A percentile compares a stretch with the other conserved stretches of the same genome.
These are phyloP conservation scores for Alviniconcha marisindica DNA, from an alignment of 1,140 invertebrate genomes.

Conservation along the genomic window DNA sequence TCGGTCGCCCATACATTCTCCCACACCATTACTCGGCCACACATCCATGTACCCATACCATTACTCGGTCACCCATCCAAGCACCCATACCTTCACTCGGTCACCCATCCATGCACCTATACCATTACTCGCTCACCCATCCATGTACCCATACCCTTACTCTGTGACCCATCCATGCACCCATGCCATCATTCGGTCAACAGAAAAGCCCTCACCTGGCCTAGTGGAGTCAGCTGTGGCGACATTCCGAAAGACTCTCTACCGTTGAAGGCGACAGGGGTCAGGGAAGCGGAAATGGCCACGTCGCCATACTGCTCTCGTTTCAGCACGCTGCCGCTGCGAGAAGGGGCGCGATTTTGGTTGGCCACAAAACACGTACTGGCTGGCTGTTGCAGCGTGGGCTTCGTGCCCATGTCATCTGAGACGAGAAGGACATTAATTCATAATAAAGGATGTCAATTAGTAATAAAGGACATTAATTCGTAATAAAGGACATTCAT, in stretches of 20 bases:
- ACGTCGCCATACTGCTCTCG: conserved; percentile 59
- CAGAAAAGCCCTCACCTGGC: conserved; percentile 55
- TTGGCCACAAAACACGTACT: conserved; percentile 71
- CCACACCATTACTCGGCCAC: too few species aligned
- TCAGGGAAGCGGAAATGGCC: conserved; percentile 38
- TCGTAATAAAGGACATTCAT: not conserved
- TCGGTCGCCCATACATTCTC: too few species aligned
- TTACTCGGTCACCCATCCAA: too few species aligned
- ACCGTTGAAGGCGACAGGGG: conserved; percentile 33
- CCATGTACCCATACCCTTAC: too few species aligned
- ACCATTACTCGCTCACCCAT: too few species aligned
- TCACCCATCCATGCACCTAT: too few species aligned
- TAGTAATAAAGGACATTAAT: not conserved
- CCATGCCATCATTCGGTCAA: too few species aligned
- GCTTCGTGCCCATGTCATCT: conserved; percentile 66
- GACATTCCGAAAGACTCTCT: conserved; percentile 51
- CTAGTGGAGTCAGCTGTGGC: conserved; percentile 55
- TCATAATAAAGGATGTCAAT: not conserved
- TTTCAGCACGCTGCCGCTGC: conserved; percentile 53
- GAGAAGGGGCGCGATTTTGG: conserved; percentile 42
- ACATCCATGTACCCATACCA: too few species aligned
- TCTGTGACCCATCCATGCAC: too few species aligned
- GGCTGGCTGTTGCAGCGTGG: conserved; percentile 64
- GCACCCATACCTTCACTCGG: too few species aligned
- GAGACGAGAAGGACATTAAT: not conserved